These are phyloP conservation scores for Isurus oxyrinchus DNA, from an alignment of 2,113 vertebrate species.

Conservation along the genomic window DNA sequence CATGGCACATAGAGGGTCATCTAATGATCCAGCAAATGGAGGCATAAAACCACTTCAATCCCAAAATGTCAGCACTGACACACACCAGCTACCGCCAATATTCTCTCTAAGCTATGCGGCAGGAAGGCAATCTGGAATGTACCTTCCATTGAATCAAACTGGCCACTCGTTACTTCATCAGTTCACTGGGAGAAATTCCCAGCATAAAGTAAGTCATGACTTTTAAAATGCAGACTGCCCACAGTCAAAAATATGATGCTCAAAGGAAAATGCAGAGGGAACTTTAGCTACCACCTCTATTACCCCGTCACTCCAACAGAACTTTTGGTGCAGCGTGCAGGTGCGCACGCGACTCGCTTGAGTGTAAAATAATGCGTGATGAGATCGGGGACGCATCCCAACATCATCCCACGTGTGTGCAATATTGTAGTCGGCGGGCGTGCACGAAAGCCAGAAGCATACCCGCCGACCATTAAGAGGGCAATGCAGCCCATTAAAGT, in stretches of 20 bases:
- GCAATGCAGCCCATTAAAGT: too few relatives aligned
- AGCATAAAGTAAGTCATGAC: not conserved
- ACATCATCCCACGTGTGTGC: too few relatives aligned
- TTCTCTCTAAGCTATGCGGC: not conserved
- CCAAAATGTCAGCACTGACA: not conserved
- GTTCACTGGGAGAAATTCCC: not conserved
- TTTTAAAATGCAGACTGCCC: not conserved
- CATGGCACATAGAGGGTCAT: not conserved
- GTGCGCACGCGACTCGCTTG: too few relatives aligned
- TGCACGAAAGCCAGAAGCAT: too few relatives aligned
- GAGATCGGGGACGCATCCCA: too few relatives aligned
- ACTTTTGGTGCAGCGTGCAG: too few relatives aligned
- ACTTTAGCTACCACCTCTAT: not conserved
- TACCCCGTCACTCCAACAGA: not conserved
- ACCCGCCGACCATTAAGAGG: too few relatives aligned
- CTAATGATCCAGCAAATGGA: not conserved
- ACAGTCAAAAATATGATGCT: not conserved
- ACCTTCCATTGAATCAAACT: not conserved
- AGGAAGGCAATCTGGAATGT: not conserved
- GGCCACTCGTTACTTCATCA: not conserved
- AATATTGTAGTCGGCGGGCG: too few relatives aligned
- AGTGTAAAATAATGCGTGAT: too few relatives aligned
- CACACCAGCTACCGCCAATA: not conserved
- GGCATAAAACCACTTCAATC: not conserved
- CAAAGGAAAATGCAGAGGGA: not conserved